These are phyloP conservation scores for Callyntrura guangdongensis DNA, from an alignment of 2,888 invertebrate species.

Conservation along the genomic window DNA sequence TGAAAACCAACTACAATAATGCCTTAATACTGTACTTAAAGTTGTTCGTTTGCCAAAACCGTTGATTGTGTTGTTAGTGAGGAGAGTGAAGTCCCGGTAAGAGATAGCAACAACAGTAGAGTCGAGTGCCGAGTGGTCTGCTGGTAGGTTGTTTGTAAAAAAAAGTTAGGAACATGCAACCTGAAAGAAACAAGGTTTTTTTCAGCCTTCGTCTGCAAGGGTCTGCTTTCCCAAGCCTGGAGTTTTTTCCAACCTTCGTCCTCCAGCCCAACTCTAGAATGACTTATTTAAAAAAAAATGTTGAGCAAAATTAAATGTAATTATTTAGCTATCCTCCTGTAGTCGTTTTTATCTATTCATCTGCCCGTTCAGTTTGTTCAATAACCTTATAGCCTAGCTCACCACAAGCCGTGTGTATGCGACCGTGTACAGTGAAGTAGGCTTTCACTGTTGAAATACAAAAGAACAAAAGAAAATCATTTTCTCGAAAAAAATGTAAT, in stretches of 20 bases:
- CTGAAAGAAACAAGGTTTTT: neutral
- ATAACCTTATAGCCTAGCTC: neutral
- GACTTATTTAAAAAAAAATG: constrained; percentile 37
- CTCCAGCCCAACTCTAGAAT: neutral
- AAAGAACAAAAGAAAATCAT: constrained; percentile 29
- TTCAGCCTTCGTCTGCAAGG: no score
- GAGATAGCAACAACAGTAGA: constrained; percentile 14
- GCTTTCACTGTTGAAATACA: neutral
- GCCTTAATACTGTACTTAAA: neutral
- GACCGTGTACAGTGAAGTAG: neutral
- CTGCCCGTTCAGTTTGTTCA: constrained; percentile 24
- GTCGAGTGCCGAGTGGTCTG: neutral
- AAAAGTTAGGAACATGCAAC: neutral
- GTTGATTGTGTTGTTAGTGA: neutral
- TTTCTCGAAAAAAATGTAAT: constrained; percentile 49
- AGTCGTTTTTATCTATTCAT: constrained; percentile 18
- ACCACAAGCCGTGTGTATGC: no score
- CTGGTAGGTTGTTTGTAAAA: no score
- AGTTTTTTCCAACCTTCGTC: neutral
- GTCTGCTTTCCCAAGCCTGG: constrained; percentile 8
- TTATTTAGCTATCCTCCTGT: constrained; percentile 49
- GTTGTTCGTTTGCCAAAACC: constrained; percentile 33
- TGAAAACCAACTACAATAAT: neutral
- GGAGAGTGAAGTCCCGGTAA: neutral
- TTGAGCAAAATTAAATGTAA: constrained; percentile 69